phyloP scores from a whole-genome alignment of 2,797 vertebrate species.

The Chromis chromis region DNA sequence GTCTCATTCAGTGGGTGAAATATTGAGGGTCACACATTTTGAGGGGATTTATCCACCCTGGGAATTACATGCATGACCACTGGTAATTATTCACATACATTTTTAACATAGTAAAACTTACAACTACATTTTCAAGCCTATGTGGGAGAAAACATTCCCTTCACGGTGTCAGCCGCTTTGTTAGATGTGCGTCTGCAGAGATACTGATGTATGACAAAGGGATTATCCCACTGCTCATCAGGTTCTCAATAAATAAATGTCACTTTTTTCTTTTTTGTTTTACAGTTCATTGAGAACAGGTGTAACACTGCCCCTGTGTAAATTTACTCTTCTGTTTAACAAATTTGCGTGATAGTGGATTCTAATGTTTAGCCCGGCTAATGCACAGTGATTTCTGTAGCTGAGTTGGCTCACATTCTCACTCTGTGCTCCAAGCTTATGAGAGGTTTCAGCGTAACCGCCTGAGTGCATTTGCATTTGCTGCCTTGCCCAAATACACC shows the following conservation, averaged over 20 bases:
- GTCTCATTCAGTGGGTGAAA: neutral
- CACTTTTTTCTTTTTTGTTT: neutral
- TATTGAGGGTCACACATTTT: slow-evolving; percentile 4
- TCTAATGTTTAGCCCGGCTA: neutral
- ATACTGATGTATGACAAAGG: slow-evolving; percentile 3
- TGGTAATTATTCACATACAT: slow-evolving; percentile 1
- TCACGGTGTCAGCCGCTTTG: neutral
- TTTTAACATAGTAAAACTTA: neutral
- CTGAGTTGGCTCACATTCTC: too few species aligned
- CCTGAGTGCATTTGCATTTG: slow-evolving; percentile 15
- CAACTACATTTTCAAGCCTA: slow-evolving; percentile 6
- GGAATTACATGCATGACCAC: neutral
- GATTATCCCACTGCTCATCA: slow-evolving; percentile 12
- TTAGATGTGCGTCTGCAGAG: slow-evolving; percentile 2
- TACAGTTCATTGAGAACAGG: neutral
- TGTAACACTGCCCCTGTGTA: neutral
- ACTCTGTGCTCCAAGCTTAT: neutral
- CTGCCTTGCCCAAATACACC: neutral
- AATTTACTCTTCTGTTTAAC: slow-evolving; percentile 8
- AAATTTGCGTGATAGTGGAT: neutral
- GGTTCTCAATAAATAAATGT: slow-evolving; percentile 3
- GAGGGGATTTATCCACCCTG: neutral
- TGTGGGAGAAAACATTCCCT: neutral
- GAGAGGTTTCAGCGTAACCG: slow-evolving; percentile 8
- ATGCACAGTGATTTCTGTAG: neutral